These are phyloP conservation scores for Austrofundulus limnaeus DNA, from an alignment of 2,113 vertebrate species.

Conservation along the genomic window DNA sequence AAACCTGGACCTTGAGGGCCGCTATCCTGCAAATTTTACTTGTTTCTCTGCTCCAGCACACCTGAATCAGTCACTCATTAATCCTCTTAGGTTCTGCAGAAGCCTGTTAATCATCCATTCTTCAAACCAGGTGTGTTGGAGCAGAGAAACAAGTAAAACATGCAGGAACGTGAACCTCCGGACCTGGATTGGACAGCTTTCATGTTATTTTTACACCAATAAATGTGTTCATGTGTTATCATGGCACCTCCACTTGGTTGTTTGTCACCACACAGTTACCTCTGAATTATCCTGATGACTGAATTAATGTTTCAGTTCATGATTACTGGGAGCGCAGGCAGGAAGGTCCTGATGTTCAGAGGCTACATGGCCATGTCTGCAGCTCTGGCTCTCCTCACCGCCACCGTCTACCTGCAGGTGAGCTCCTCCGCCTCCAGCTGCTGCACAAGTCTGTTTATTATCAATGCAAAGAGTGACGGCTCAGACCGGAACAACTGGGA, in stretches of 20 bases:
- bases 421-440: slow-evolving; percentile 18
- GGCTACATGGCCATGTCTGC: slow-evolving; percentile 73
- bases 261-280: background rate
- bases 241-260: slow-evolving; percentile 47
- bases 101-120: no score
- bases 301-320: slow-evolving; percentile 71
- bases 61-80: no score
- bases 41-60: no score
- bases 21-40: no score
- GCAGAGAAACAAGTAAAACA: no score
- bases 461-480: background rate
- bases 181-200: no score
- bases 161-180: no score
- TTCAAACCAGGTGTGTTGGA: no score
- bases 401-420: slow-evolving; percentile 80
- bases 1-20: no score
- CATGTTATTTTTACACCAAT: background rate
- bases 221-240: background rate
- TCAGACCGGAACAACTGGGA: background rate
- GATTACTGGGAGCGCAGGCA: slow-evolving; percentile 76
- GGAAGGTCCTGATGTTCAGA: slow-evolving; percentile 73
- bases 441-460: slow-evolving; percentile 5
- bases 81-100: no score
- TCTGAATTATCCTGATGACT: background rate
- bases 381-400: slow-evolving; percentile 77